A percentile compares a stretch with the other conserved stretches of the same genome.
Conservation (phyloP, 2,888 invertebrate species). For the Oscheius myriophilus region DNA sequence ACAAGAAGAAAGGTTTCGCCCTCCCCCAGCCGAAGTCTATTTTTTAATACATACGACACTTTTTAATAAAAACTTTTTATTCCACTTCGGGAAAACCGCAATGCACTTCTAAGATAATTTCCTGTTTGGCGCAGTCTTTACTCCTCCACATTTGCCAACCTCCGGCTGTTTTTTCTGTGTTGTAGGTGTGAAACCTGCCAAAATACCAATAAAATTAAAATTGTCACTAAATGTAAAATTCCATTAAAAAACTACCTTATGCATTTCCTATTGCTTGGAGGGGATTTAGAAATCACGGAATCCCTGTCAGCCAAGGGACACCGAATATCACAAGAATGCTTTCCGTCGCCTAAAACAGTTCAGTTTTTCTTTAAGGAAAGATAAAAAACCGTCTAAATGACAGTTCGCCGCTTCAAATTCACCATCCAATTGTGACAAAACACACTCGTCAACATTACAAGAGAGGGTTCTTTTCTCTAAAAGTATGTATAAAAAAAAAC, state of each 20-base stretch:
- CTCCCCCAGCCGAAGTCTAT: no score
- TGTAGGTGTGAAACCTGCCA: constrained; percentile 54
- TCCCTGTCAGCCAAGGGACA: constrained; percentile 58
- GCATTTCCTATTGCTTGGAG: constrained; percentile 52
- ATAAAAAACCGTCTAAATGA: constrained; percentile 1
- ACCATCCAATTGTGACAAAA: constrained; percentile 7
- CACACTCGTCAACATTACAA: constrained; percentile 29
- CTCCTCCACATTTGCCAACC: constrained; percentile 55
- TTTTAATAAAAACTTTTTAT: not conserved
- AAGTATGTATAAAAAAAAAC: not conserved
- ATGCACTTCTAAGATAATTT: constrained; percentile 54
- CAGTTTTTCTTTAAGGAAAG: not conserved
- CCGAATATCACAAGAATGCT: constrained; percentile 44
- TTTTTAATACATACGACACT: no score
- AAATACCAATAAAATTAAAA: not conserved
- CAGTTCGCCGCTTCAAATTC: constrained; percentile 18
- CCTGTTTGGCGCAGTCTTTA: constrained; percentile 36
- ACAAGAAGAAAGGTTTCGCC: no score
- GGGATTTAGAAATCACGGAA: constrained; percentile 59
- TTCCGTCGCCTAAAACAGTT: constrained; percentile 2
- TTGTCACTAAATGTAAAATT: no score
- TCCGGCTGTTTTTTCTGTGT: constrained; percentile 36
- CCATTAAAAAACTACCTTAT: no score
- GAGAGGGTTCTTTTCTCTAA: constrained; percentile 25
- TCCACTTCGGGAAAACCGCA: constrained; percentile 51